phyloP scores from a whole-genome alignment of 2,113 vertebrate genomes.

The Nothobranchius furzeri region DNA sequence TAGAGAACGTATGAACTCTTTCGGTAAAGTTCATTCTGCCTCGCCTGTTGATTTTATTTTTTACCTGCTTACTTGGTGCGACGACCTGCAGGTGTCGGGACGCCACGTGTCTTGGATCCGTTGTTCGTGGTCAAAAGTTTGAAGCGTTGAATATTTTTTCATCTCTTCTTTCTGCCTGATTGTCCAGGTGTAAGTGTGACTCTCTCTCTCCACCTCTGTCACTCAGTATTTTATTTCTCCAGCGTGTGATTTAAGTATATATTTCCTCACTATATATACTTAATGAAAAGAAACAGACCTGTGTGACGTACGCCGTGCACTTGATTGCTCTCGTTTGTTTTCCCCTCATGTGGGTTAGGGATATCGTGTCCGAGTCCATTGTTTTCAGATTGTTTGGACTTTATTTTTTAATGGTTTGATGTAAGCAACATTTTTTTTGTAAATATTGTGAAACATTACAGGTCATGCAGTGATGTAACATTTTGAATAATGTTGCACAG shows the following conservation, averaged over 20 bases:
- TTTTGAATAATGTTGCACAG: slow-evolving; percentile 95
- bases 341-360: slow-evolving; percentile 83
- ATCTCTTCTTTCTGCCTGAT: slow-evolving; percentile 11
- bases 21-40: slow-evolving; percentile 79
- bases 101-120: slow-evolving; percentile 54
- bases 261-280: slow-evolving; percentile 83
- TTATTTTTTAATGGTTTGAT: slow-evolving; percentile 82
- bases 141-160: not conserved
- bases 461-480: slow-evolving; percentile 94
- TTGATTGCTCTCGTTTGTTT: slow-evolving; percentile 76
- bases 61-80: slow-evolving; percentile 49
- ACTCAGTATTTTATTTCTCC: slow-evolving; percentile 71
- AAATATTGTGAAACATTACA: slow-evolving; percentile 96
- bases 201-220: slow-evolving; percentile 29
- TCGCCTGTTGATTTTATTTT: not conserved
- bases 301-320: slow-evolving; percentile 87
- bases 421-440: slow-evolving; percentile 91
- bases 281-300: slow-evolving; percentile 78
- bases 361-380: slow-evolving; percentile 81
- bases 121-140: slow-evolving; percentile 62
- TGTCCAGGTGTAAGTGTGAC: slow-evolving; percentile 49
- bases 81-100: slow-evolving; percentile 61
- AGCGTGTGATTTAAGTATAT: slow-evolving; percentile 77
- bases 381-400: slow-evolving; percentile 75
- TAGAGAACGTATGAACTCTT: slow-evolving; percentile 47